phyloP scores from a whole-genome alignment of 2,113 vertebrate genomes.

The Brienomyrus longianalis region DNA sequence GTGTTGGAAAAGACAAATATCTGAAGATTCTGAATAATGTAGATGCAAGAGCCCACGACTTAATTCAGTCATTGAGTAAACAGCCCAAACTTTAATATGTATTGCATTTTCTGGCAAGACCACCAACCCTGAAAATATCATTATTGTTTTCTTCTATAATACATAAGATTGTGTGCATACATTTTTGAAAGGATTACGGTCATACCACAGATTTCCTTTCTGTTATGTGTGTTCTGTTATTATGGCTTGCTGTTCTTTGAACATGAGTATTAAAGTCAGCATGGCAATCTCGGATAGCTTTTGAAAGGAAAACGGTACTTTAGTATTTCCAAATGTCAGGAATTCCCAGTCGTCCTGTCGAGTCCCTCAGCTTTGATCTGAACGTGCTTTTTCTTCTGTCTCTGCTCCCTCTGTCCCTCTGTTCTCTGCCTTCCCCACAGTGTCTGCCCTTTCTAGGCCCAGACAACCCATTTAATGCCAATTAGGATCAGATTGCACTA shows the following conservation, averaged over 20 bases:
- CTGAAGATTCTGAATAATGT: background rate
- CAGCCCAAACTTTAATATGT: background rate
- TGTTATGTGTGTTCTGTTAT: background rate
- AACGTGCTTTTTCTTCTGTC: background rate
- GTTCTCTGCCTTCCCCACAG: background rate
- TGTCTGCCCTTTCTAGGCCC: constrained; percentile 33
- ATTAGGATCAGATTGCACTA: constrained; percentile 49
- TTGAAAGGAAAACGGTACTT: constrained; percentile 1
- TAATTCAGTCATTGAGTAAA: background rate
- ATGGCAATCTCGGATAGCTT: background rate
- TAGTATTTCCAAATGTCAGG: constrained; percentile 1
- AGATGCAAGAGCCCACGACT: background rate
- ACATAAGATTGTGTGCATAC: background rate
- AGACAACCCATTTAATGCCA: constrained; percentile 59
- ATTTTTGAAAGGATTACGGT: background rate
- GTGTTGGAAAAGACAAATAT: background rate
- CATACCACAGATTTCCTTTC: background rate
- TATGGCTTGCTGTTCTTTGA: background rate
- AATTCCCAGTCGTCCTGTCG: background rate
- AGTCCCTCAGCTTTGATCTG: background rate
- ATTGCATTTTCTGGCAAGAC: background rate
- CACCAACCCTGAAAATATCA: background rate
- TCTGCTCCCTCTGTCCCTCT: background rate
- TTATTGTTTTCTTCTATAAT: background rate
- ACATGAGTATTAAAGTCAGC: background rate